These are phyloP conservation scores for Aromia moschata DNA, from an alignment of 2,888 invertebrate genomes.

Conservation along the genomic window DNA sequence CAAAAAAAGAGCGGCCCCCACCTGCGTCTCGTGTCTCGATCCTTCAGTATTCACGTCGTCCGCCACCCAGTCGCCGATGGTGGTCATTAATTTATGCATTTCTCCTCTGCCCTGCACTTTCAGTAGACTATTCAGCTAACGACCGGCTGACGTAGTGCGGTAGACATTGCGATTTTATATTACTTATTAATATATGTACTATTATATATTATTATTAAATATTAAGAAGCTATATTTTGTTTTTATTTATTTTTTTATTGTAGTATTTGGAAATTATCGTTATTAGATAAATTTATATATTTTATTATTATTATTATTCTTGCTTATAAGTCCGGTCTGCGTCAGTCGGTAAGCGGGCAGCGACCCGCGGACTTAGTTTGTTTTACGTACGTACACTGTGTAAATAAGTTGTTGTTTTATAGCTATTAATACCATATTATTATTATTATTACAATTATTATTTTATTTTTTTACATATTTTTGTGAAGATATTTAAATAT, in stretches of 20 bases:
- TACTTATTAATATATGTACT: constrained; percentile 56
- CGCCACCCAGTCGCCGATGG: constrained; percentile 26
- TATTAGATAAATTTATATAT: constrained; percentile 62
- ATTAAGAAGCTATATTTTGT: constrained; percentile 60
- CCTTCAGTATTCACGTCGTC: constrained; percentile 56
- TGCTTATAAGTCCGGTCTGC: constrained; percentile 48
- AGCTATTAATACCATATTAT: constrained; percentile 63
- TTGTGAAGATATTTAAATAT: constrained; percentile 65
- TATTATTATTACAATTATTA: constrained; percentile 63
- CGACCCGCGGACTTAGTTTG: constrained; percentile 57
- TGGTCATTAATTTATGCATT: constrained; percentile 44
- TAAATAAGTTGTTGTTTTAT: constrained; percentile 65
- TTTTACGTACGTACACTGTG: constrained; percentile 61
- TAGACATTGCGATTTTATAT: constrained; percentile 53
- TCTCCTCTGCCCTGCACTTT: constrained; percentile 49
- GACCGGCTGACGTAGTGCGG: constrained; percentile 49
- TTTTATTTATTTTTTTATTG: constrained; percentile 64
- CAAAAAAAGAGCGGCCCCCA: constrained; percentile 55
- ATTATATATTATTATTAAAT: constrained; percentile 54
- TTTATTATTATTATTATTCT: constrained; percentile 57
- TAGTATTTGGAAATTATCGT: constrained; percentile 61
- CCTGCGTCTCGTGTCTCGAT: constrained; percentile 56
- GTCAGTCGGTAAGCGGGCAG: constrained; percentile 48
- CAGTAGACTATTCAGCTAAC: constrained; percentile 50
- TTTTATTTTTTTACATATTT: constrained; percentile 67